phyloP scores from a whole-genome alignment of 2,888 invertebrate genomes.

The Chorisops tibialis region DNA sequence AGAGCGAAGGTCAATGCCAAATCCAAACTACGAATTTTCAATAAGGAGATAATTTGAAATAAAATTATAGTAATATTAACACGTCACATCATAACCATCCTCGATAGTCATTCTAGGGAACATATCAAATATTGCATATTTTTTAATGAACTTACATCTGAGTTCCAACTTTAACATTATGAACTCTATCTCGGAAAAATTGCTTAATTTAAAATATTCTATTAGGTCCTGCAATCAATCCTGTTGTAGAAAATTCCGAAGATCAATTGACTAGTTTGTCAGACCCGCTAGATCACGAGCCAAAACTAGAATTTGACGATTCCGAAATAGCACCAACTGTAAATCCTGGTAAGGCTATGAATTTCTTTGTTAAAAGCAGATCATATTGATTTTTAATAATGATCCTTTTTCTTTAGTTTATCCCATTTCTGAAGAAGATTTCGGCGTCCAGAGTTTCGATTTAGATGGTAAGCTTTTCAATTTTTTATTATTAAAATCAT shows the following conservation, averaged over 20 bases:
- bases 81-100: too few relatives aligned
- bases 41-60: too few relatives aligned
- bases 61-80: too few relatives aligned
- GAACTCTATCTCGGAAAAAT: too few relatives aligned
- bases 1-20: too few relatives aligned
- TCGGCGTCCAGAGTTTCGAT: slow-evolving; percentile 7
- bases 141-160: too few relatives aligned
- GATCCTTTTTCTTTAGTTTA: not conserved
- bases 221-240: slow-evolving; percentile 50
- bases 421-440: slow-evolving; percentile 11
- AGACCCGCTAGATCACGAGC: slow-evolving; percentile 91
- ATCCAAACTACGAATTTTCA: too few relatives aligned
- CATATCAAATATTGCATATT: too few relatives aligned
- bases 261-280: slow-evolving; percentile 84
- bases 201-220: not conserved
- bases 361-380: too few relatives aligned
- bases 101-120: too few relatives aligned
- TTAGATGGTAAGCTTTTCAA: slow-evolving; percentile 7
- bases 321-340: slow-evolving; percentile 72
- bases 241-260: slow-evolving; percentile 58
- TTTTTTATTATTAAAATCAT: not conserved
- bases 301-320: slow-evolving; percentile 94
- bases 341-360: slow-evolving; percentile 61
- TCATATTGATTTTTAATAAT: too few relatives aligned
- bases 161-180: too few relatives aligned